Evolutionary conservation across 2,888 invertebrate species (phyloP).

Genomic region (Pinctada fucata): DNA sequence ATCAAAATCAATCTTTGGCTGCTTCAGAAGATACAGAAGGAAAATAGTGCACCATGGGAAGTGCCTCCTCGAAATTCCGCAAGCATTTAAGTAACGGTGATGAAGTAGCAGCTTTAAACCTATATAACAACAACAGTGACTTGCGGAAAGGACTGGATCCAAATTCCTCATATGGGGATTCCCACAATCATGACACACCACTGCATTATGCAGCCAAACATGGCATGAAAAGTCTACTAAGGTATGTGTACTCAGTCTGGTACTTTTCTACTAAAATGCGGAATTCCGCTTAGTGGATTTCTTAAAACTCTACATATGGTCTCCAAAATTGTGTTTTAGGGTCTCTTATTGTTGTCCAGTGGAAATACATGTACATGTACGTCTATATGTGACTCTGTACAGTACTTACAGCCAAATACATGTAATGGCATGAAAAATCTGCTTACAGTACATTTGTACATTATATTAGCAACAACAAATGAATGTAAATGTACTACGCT

Average conservation of each 20-base stretch:
- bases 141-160: conserved; percentile 83
- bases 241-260: conserved; percentile 76
- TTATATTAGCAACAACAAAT: no score
- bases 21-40: no score
- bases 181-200: conserved; percentile 83
- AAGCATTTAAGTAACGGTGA: conserved; percentile 85
- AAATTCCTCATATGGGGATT: conserved; percentile 83
- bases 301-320: neutral
- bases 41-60: conserved; percentile 80
- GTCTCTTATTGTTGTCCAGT: no score
- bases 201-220: conserved; percentile 84
- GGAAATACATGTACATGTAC: no score
- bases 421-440: no score
- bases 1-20: no score
- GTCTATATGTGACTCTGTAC: no score
- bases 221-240: conserved; percentile 82
- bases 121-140: conserved; percentile 82
- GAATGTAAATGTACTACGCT: no score
- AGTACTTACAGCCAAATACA: no score
- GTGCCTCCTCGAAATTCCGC: conserved; percentile 84
- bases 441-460: no score
- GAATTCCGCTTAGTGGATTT: neutral
- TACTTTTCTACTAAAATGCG: no score
- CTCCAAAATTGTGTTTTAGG: no score
- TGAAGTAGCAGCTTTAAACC: conserved; percentile 84